Evolutionary conservation across 2,113 vertebrate genomes (phyloP).

Genomic region (rat (Rattus norvegicus)): DNA sequence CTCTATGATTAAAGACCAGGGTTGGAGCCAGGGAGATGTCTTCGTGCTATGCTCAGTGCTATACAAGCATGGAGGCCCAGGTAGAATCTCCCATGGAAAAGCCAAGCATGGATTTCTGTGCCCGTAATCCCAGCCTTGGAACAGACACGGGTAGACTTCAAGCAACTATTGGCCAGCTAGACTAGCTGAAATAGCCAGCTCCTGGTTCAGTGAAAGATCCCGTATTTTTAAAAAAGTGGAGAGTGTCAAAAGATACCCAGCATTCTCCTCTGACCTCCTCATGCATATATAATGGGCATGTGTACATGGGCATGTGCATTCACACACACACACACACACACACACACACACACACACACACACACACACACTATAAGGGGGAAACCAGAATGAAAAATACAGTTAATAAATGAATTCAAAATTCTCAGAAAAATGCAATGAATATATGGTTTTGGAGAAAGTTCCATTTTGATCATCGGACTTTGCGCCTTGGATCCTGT

Average conservation of each 20-base stretch:
- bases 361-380: background rate
- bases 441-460: background rate
- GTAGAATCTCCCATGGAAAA: background rate
- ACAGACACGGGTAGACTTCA: background rate
- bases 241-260: background rate
- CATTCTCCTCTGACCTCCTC: background rate
- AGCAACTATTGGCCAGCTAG: background rate
- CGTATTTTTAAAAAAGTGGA: background rate
- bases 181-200: background rate
- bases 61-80: background rate
- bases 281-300: background rate
- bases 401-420: background rate
- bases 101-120: background rate
- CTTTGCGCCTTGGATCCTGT: background rate
- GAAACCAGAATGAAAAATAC: background rate
- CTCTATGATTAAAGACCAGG: background rate
- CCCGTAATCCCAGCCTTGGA: background rate
- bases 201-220: background rate
- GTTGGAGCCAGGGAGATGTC: background rate
- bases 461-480: background rate
- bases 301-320: background rate
- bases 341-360: background rate
- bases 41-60: background rate
- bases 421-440: background rate
- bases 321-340: background rate